These are phyloP conservation scores for Hypanus sabinus DNA, from an alignment of 2,113 vertebrate species.

Conservation along the genomic window DNA sequence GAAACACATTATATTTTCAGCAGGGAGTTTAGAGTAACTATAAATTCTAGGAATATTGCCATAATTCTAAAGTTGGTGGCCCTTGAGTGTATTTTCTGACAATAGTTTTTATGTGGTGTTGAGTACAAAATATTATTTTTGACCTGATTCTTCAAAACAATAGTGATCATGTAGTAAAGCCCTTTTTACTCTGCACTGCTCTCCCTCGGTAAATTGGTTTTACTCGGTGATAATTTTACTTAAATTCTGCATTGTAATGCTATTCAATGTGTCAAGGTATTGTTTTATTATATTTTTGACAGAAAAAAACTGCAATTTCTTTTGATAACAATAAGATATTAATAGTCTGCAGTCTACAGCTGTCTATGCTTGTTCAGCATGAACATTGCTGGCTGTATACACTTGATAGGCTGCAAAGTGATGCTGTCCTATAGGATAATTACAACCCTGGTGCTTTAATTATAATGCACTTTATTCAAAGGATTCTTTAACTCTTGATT, in stretches of 20 bases:
- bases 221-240: not conserved
- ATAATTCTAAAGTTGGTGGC: not conserved
- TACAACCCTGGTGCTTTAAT: slow-evolving; percentile 3
- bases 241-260: not conserved
- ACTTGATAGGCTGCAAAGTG: not conserved
- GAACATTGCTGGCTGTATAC: not conserved
- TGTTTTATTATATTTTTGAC: not conserved
- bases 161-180: not conserved
- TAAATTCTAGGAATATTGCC: not conserved
- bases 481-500: slow-evolving; percentile 4
- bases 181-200: not conserved
- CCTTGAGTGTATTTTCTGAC: not conserved
- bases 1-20: not conserved
- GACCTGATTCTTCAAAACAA: not conserved
- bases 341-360: not conserved
- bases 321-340: not conserved
- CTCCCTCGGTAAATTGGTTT: not conserved
- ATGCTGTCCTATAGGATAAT: not conserved
- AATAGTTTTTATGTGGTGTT: not conserved
- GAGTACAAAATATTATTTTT: not conserved
- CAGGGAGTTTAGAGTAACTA: not conserved
- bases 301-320: not conserved
- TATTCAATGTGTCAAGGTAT: not conserved
- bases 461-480: slow-evolving; percentile 21
- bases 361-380: not conserved